A percentile compares a stretch with the other conserved stretches of the same genome.
Evolutionary conservation across 2,888 invertebrate genomes (phyloP).

Genomic region (Pseudococcus longispinus): DNA sequence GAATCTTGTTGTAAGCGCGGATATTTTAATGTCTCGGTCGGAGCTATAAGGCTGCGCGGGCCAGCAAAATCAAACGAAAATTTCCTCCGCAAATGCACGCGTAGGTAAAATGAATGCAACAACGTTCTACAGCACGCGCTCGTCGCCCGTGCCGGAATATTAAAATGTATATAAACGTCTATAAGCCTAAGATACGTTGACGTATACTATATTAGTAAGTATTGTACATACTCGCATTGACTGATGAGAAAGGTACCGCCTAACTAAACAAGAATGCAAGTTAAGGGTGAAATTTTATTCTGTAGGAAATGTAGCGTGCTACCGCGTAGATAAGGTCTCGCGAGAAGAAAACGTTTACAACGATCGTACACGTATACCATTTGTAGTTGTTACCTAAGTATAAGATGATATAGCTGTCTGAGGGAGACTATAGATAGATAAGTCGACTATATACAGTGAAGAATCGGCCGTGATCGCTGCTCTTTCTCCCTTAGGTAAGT

Average conservation of each 20-base stretch:
- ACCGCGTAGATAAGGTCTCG: conserved; percentile 25
- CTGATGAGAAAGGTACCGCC: no score
- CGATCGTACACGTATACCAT: neutral
- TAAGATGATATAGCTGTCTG: neutral
- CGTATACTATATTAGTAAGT: no score
- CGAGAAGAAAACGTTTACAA: neutral
- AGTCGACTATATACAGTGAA: neutral
- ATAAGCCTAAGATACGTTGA: no score
- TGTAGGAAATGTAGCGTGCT: conserved; percentile 40
- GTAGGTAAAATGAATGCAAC: neutral
- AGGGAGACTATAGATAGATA: neutral
- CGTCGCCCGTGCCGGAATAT: neutral
- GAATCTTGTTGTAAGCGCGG: no score
- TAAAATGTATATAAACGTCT: neutral
- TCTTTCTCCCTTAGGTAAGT: neutral
- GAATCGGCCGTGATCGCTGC: neutral
- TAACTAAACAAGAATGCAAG: neutral
- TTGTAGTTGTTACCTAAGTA: neutral
- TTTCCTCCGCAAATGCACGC: neutral
- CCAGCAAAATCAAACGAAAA: neutral
- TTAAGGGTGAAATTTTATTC: conserved; percentile 28
- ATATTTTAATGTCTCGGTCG: no score
- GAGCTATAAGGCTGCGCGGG: neutral
- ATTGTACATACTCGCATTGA: no score
- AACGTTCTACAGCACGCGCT: neutral